A percentile compares a stretch with the other conserved stretches of the same genome.
phyloP scores from a whole-genome alignment of 2,797 vertebrate genomes.

The Sebastes itinus region DNA sequence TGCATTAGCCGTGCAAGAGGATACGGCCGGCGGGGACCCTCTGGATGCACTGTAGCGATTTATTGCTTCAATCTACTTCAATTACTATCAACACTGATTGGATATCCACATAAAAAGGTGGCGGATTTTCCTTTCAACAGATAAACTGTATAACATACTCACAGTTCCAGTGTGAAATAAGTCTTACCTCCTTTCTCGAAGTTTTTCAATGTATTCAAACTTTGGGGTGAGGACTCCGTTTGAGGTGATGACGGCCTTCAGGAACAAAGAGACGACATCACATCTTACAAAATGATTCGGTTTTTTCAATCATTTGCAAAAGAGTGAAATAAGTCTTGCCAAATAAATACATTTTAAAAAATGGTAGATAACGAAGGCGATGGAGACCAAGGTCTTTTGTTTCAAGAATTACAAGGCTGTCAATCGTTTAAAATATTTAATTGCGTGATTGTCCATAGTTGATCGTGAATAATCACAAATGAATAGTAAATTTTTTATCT shows the following conservation, averaged over 20 bases:
- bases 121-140: not conserved
- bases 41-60: not conserved
- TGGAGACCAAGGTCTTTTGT: too few relatives aligned
- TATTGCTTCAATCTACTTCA: not conserved
- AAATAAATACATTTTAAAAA: not conserved
- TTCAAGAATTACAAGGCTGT: too few relatives aligned
- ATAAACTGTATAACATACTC: not conserved
- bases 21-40: too few relatives aligned
- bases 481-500: too few relatives aligned
- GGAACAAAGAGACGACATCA: constrained; percentile 16
- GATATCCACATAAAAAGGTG: not conserved
- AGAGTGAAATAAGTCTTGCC: not conserved
- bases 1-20: too few relatives aligned
- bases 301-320: not conserved
- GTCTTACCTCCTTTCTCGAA: constrained; percentile 90
- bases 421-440: too few relatives aligned
- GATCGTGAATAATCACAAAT: too few relatives aligned
- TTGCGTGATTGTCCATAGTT: too few relatives aligned
- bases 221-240: constrained; percentile 93
- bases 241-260: constrained; percentile 94
- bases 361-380: not conserved
- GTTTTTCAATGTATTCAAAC: constrained; percentile 95
- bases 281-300: not conserved
- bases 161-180: not conserved
- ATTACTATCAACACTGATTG: not conserved